Evolutionary conservation across 2,113 vertebrate species (phyloP).

Genomic region (Aldabrachelys gigantea): DNA sequence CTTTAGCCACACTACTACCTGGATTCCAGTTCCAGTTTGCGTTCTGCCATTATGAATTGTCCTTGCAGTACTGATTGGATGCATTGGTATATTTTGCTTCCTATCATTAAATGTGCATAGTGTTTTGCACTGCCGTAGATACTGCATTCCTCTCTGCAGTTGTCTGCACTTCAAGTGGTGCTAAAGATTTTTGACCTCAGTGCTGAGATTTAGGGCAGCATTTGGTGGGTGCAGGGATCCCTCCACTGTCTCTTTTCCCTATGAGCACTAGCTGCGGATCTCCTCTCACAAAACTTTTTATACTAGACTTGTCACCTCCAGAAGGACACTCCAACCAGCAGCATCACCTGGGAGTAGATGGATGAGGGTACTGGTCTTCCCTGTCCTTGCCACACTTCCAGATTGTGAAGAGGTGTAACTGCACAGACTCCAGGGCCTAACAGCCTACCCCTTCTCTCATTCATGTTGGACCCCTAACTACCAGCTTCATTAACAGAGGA

Average conservation of each 20-base stretch:
- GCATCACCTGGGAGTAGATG: rapidly evolving
- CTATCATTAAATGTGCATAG: neutral
- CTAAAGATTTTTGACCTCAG: neutral
- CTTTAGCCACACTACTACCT: rapidly evolving
- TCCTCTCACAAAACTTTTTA: neutral
- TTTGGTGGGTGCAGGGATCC: neutral
- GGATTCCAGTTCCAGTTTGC: rapidly evolving
- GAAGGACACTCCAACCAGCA: no score
- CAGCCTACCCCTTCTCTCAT: neutral
- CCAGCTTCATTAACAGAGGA: no score
- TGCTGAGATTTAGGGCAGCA: rapidly evolving
- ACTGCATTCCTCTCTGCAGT: neutral
- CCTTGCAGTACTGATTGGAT: rapidly evolving
- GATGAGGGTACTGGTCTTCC: neutral
- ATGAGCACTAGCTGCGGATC: rapidly evolving
- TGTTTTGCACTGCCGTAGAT: neutral
- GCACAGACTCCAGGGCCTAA: rapidly evolving
- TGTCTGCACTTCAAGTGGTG: neutral
- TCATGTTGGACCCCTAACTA: no score
- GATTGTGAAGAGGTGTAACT: neutral
- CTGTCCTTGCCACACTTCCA: no score
- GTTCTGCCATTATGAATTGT: neutral
- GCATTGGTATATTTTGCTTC: neutral
- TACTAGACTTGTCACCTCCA: no score
- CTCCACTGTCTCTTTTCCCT: neutral